Percentiles rank a stretch among this genome's conserved stretches.
These are phyloP conservation scores for Oryzias curvinotus DNA, from an alignment of 2,113 vertebrate genomes.

Conservation along the genomic window DNA sequence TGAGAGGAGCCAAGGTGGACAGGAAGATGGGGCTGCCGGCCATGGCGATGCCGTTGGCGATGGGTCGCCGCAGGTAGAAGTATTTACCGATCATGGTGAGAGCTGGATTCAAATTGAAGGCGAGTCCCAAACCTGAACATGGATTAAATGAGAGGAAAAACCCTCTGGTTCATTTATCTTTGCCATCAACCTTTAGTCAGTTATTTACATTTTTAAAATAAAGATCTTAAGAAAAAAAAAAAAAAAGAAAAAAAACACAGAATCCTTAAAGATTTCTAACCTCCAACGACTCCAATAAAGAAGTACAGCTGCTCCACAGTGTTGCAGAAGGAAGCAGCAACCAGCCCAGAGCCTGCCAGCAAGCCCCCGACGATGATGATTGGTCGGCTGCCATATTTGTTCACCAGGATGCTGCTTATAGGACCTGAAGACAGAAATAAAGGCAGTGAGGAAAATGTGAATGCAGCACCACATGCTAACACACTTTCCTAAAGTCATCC, in stretches of 20 bases:
- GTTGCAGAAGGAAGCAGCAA: slow-evolving; percentile 90
- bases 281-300: slow-evolving; percentile 92
- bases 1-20: slow-evolving; percentile 90
- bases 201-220: too few relatives aligned
- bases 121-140: slow-evolving; percentile 88
- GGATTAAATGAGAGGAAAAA: neutral
- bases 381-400: slow-evolving; percentile 91
- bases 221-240: neutral
- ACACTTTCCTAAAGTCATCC: neutral
- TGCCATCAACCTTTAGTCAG: neutral
- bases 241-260: neutral
- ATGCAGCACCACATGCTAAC: neutral
- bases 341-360: slow-evolving; percentile 83
- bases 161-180: neutral
- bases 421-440: slow-evolving; percentile 75
- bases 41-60: slow-evolving; percentile 97
- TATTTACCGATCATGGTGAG: slow-evolving; percentile 99
- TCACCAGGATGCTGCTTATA: slow-evolving; percentile 95
- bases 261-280: slow-evolving; percentile 70
- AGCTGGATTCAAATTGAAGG: slow-evolving; percentile 96
- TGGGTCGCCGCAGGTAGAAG: slow-evolving; percentile 89
- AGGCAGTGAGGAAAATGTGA: fast-evolving
- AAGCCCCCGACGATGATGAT: slow-evolving; percentile 87
- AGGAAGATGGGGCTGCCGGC: slow-evolving; percentile 97
- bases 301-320: slow-evolving; percentile 90